phyloP scores from a whole-genome alignment of 2,797 vertebrate species.

The Natrix natrix region DNA sequence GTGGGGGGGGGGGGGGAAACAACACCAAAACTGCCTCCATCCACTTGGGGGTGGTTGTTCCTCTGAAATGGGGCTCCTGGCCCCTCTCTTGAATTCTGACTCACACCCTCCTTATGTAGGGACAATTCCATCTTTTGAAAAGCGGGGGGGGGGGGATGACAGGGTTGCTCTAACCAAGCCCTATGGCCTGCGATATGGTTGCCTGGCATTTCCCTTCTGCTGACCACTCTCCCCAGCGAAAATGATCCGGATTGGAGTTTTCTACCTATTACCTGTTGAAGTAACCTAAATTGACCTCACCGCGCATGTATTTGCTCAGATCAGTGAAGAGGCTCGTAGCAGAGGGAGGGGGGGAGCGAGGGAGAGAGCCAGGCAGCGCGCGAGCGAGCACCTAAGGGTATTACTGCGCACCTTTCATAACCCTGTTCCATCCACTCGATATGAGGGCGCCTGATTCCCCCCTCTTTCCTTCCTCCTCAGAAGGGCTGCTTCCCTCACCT shows the following conservation, averaged over 20 bases:
- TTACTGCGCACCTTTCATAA: constrained; percentile 71
- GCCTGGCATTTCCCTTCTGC: background rate
- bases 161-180: background rate
- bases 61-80: background rate
- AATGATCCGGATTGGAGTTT: constrained; percentile 20
- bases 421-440: constrained; percentile 64
- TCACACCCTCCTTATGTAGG: background rate
- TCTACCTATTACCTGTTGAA: constrained; percentile 72
- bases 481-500: constrained; percentile 37
- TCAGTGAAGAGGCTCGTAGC: constrained; percentile 59
- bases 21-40: background rate
- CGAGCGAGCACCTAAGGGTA: constrained; percentile 57
- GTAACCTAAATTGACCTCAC: constrained; percentile 73
- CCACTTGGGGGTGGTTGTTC: background rate
- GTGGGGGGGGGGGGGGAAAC: no score
- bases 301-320: constrained; percentile 62
- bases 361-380: background rate
- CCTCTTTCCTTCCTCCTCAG: constrained; percentile 24
- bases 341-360: constrained; percentile 29
- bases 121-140: background rate
- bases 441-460: constrained; percentile 43
- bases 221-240: background rate
- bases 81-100: background rate
- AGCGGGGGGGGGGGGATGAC: background rate
- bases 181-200: background rate